Base-by-base conservation (phyloP, 1,140 invertebrate species). In the Oncopeltus fasciatus region DNA sequence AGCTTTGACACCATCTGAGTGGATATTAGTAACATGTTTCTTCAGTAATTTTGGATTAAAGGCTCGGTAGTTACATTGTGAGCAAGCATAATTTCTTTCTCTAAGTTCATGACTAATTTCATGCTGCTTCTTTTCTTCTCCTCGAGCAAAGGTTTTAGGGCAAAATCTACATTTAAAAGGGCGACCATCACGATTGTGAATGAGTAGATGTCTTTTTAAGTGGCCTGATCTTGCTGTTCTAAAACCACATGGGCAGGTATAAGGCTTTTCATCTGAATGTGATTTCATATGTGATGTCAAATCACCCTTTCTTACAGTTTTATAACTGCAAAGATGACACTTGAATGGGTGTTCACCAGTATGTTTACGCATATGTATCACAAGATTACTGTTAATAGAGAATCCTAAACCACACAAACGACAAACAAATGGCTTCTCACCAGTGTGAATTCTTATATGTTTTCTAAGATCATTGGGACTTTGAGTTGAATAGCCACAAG, bases 401-500 rank as follows among this genome's bases (percentile, higher is more conserved):
- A 20, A n/a, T 59, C 11, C 21, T 43, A 43, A 59, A 26, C 29
- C 33, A 43, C 57, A 59, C 29, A 38, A 2, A 33, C 8, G 18
- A 59, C 57, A 59, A 16, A 21, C 18, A 38, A 11, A 59, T 14
- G 57, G 57, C 43, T 59, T 59, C 43, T 43, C 57, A 28, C 33
- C 57, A 14, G 57, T 43, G n/a, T 59, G 57, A 26, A 59, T 43
- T 44, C 57, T 59, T 28, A 43, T 43, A 44, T 59, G 57, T 16
- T 43, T 26, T 24, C 21, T 59, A 2, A 59, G 12, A 26, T 59
- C 38, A 26, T 20, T 38, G 2, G 31, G 24, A 24, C 18, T 20
- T 33, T 12, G 20, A 14, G 33, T 20, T 8, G 31, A 20, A 59
- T 38, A 38, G n/a, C 38, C 57, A 38, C 57, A 59, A 20, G 11